Evolutionary conservation across 2,113 vertebrate genomes (phyloP).

Genomic region (Suricata suricatta): DNA sequence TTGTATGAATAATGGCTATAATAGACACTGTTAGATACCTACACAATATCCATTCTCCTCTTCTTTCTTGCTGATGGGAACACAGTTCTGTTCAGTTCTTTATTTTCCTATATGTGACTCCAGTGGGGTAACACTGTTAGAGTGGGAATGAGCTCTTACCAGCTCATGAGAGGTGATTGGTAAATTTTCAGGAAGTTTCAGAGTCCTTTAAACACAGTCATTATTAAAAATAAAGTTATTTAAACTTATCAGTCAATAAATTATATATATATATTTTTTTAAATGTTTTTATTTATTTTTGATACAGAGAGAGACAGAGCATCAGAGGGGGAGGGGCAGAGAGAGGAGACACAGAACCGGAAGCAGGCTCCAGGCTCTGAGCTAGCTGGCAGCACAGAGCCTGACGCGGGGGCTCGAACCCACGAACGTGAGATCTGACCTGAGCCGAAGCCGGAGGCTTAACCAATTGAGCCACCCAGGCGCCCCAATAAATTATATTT

Average conservation of each 20-base stretch:
- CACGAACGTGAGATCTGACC: no score
- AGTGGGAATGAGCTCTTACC: background rate
- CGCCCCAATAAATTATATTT: background rate
- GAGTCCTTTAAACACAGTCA: background rate
- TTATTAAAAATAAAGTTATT: slow-evolving; percentile 32
- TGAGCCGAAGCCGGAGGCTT: no score
- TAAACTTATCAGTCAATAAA: background rate
- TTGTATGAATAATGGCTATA: background rate
- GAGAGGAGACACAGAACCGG: no score
- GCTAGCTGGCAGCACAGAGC: no score
- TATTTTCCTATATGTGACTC: background rate
- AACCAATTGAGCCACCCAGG: no score
- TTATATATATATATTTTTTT: no score
- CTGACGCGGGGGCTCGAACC: no score
- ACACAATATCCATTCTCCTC: background rate
- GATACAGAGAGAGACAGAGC: no score
- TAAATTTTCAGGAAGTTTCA: slow-evolving; percentile 13
- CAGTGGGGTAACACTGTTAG: background rate
- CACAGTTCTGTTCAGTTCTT: background rate
- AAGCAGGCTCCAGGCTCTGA: no score
- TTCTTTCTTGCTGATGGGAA: background rate
- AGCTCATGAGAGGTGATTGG: background rate
- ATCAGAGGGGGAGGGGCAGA: no score
- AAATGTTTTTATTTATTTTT: no score
- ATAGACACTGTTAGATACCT: background rate